Conservation (phyloP, 2,797 vertebrate species). For the Perodicticus potto region DNA sequence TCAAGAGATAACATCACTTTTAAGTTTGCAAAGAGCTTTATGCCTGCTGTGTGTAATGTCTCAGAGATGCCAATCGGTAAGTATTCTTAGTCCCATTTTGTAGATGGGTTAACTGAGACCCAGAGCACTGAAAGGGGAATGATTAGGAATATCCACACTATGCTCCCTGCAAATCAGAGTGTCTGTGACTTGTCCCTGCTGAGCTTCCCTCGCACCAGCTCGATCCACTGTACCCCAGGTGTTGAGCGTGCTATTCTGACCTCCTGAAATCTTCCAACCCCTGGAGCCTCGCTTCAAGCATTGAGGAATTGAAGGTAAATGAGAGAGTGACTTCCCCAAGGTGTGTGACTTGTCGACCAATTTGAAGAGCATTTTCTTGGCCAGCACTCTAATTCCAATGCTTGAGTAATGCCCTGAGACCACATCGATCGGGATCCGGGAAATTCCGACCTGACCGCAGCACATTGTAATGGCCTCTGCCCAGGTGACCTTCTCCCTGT, state of each 20-base stretch:
- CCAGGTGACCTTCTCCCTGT: slow-evolving; percentile 82
- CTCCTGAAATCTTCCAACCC: not conserved
- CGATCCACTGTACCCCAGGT: not conserved
- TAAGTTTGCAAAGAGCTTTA: slow-evolving; percentile 16
- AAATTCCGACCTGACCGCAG: slow-evolving; percentile 58
- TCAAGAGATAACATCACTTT: not conserved
- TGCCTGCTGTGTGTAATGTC: not conserved
- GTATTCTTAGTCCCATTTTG: not conserved
- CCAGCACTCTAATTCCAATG: slow-evolving; percentile 25
- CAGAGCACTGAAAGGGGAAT: slow-evolving; percentile 51
- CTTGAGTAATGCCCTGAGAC: slow-evolving; percentile 71
- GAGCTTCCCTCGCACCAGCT: not conserved
- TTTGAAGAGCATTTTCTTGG: slow-evolving; percentile 59
- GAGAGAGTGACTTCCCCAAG: not conserved
- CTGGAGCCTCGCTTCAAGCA: not conserved
- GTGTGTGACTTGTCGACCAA: not conserved
- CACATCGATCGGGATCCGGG: slow-evolving; percentile 58
- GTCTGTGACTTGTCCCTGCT: not conserved
- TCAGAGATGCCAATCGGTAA: not conserved
- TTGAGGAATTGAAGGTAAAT: not conserved
- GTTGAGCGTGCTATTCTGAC: not conserved
- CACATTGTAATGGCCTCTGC: slow-evolving; percentile 61
- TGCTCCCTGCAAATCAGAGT: slow-evolving; percentile 69
- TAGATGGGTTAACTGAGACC: not conserved
- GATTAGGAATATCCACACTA: slow-evolving; percentile 59